Evolutionary conservation across 2,888 invertebrate species (phyloP).

Genomic region (Ferdinandea cuprea): DNA sequence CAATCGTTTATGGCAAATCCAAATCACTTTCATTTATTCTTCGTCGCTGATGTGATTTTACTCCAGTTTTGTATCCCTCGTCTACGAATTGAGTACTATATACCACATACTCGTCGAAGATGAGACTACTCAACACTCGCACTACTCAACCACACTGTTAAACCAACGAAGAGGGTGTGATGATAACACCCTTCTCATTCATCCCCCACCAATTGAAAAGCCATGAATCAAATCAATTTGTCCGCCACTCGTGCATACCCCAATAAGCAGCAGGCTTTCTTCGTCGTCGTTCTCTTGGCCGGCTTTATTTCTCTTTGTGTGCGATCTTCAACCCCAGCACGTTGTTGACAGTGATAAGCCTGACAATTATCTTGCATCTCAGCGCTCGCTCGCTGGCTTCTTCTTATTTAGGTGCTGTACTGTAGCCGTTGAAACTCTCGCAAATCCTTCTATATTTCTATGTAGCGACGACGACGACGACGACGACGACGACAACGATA

Average conservation of each 20-base stretch:
- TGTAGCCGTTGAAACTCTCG: constrained; percentile 44
- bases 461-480: too few species aligned
- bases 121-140: too few species aligned
- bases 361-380: constrained; percentile 57
- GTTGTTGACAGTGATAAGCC: constrained; percentile 61
- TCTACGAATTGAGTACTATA: neutral
- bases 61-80: constrained; percentile 10
- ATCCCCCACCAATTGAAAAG: constrained; percentile 54
- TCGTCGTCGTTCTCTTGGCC: constrained; percentile 42
- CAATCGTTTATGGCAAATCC: constrained; percentile 58
- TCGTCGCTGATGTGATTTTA: constrained; percentile 11
- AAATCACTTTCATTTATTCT: constrained; percentile 57
- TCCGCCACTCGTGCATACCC: constrained; percentile 46
- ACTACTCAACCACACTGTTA: neutral
- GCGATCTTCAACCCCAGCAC: constrained; percentile 63
- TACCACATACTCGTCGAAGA: too few species aligned
- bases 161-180: constrained; percentile 18
- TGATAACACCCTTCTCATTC: constrained; percentile 42
- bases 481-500: constrained; percentile 54
- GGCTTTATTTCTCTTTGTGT: constrained; percentile 53
- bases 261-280: constrained; percentile 36
- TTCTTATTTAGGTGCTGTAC: too few species aligned
- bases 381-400: constrained; percentile 42
- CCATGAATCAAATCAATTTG: constrained; percentile 71
- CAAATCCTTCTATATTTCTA: constrained; percentile 42